phyloP scores from a whole-genome alignment of 2,888 invertebrate genomes.

The Eupithecia subfuscata region DNA sequence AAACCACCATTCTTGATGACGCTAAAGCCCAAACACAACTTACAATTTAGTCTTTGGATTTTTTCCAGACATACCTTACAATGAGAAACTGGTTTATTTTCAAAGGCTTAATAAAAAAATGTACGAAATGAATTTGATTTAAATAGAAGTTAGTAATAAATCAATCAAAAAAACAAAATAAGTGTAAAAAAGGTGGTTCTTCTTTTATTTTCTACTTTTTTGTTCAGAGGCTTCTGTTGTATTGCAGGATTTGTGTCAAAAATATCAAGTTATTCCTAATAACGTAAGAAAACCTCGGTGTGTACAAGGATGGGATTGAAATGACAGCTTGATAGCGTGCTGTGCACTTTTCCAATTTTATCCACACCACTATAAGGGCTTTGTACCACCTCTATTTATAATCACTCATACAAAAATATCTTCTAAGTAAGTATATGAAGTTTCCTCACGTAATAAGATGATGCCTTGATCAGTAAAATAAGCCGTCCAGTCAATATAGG shows the following conservation, averaged over 20 bases:
- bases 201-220: not conserved
- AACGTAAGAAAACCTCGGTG: not conserved
- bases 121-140: too few relatives aligned
- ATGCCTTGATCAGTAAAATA: slow-evolving; percentile 49
- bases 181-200: not conserved
- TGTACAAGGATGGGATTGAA: too few relatives aligned
- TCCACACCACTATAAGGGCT: too few relatives aligned
- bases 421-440: not conserved
- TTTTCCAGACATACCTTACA: not conserved
- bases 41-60: not conserved
- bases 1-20: not conserved
- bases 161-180: too few relatives aligned
- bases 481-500: slow-evolving; percentile 55
- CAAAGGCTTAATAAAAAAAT: too few relatives aligned
- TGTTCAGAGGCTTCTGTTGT: not conserved
- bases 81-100: not conserved
- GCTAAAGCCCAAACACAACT: not conserved
- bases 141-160: too few relatives aligned
- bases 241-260: not conserved
- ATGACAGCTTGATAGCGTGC: too few relatives aligned
- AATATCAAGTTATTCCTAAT: not conserved
- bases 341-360: too few relatives aligned
- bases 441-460: slow-evolving; percentile 34
- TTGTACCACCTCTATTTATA: too few relatives aligned
- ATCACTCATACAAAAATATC: not conserved